Conservation (phyloP, 2,797 vertebrate genomes). For the Aldrovandia affinis region DNA sequence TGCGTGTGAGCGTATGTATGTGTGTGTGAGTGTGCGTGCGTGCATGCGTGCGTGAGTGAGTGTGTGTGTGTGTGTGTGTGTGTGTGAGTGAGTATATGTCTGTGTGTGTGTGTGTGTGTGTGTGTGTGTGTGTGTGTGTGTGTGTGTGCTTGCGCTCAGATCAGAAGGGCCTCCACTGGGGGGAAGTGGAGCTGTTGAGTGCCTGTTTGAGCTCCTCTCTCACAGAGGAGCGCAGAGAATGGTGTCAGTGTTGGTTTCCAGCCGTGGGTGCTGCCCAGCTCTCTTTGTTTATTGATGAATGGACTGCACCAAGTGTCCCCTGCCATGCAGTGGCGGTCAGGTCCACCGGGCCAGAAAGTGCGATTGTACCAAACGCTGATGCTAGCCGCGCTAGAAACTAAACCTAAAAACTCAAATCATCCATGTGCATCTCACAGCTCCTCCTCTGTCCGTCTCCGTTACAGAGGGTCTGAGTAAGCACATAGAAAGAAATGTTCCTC, state of each 20-base stretch:
- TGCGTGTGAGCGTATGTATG: neutral
- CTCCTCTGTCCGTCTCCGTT: neutral
- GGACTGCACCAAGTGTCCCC: neutral
- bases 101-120: neutral
- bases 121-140: neutral
- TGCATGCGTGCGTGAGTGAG: no score
- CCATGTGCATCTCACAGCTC: neutral
- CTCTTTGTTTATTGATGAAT: neutral
- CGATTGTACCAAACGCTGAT: neutral
- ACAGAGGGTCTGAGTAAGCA: conserved; percentile 24
- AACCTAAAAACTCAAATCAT: neutral
- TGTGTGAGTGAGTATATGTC: neutral
- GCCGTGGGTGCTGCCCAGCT: neutral
- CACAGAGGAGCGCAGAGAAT: neutral
- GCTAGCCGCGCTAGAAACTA: no score
- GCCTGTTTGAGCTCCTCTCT: neutral
- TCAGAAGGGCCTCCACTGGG: neutral
- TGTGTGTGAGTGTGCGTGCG: neutral
- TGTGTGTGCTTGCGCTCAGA: neutral
- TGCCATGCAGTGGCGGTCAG: neutral
- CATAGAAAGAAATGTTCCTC: conserved; percentile 32
- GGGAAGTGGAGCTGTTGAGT: neutral
- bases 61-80: neutral
- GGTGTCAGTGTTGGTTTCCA: neutral
- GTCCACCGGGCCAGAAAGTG: neutral